phyloP scores from a whole-genome alignment of 1,140 invertebrate species.

The Drosophila bifasciata region DNA sequence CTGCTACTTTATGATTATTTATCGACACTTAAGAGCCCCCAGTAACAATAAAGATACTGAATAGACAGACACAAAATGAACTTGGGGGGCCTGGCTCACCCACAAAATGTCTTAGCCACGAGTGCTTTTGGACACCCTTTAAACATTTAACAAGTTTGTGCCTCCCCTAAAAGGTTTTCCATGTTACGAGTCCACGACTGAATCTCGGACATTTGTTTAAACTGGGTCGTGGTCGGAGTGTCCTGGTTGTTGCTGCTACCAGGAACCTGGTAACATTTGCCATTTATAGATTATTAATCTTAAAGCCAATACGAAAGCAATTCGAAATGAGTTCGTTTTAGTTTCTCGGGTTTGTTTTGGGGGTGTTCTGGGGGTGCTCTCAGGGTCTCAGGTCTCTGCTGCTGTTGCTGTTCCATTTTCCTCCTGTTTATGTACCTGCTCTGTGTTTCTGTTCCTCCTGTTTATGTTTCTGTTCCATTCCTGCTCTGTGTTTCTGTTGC shows the following conservation, averaged over 20 bases:
- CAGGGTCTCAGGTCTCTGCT: no score
- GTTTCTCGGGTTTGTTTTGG: constrained; percentile 4
- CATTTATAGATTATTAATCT: constrained; percentile 68
- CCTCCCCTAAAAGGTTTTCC: constrained; percentile 35
- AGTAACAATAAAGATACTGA: no score
- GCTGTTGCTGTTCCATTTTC: no score
- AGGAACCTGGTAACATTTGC: constrained; percentile 48
- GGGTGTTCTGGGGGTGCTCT: no score
- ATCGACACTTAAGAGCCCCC: no score
- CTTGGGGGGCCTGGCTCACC: no score
- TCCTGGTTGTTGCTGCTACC: not conserved
- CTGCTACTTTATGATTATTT: no score
- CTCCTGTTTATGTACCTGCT: no score
- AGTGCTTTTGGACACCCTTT: not conserved
- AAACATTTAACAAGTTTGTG: constrained; percentile 10
- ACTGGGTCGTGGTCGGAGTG: constrained; percentile 50
- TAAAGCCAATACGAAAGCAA: constrained; percentile 35
- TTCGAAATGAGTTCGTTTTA: constrained; percentile 14
- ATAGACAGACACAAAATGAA: no score
- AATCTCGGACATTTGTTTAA: constrained; percentile 26
- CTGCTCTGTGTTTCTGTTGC: no score
- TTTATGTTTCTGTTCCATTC: no score
- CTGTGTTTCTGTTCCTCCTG: no score
- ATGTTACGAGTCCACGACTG: constrained; percentile 5
- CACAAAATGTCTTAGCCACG: not conserved